A percentile compares a stretch with the other conserved stretches of the same genome.
Evolutionary conservation across 2,888 invertebrate genomes (phyloP).

Genomic region (Agrotis puta): DNA sequence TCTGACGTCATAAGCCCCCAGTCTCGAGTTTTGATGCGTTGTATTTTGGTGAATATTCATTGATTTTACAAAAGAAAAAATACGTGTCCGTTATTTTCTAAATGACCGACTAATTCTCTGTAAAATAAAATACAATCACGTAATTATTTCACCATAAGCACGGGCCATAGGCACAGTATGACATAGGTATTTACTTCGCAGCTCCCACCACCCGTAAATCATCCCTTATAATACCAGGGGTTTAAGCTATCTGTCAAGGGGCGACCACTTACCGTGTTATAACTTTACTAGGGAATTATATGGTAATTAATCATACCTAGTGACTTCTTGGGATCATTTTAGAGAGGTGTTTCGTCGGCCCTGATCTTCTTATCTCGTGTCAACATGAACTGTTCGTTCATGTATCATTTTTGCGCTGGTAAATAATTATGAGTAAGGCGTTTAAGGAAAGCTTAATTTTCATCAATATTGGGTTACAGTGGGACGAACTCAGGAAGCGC

Average conservation of each 20-base stretch:
- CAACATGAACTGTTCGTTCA: not conserved
- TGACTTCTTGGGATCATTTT: constrained; percentile 5
- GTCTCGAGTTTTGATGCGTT: no score
- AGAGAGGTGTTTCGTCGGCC: not conserved
- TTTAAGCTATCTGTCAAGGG: constrained; percentile 54
- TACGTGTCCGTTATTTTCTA: no score
- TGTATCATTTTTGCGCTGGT: no score
- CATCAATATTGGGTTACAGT: no score
- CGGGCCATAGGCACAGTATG: constrained; percentile 19
- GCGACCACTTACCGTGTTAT: constrained; percentile 47
- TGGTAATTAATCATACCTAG: constrained; percentile 37
- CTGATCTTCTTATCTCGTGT: not conserved
- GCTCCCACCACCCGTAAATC: constrained; percentile 34
- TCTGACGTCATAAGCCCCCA: no score
- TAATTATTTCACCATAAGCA: constrained; percentile 20
- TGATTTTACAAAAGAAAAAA: no score
- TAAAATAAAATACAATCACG: constrained; percentile 1
- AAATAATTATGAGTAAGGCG: no score
- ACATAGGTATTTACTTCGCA: constrained; percentile 33
- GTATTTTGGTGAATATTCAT: no score
- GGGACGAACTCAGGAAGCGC: no score
- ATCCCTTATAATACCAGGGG: constrained; percentile 37
- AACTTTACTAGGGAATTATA: constrained; percentile 34
- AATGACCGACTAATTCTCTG: no score
- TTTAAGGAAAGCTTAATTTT: no score